Evolutionary conservation across 1,140 invertebrate genomes (phyloP).

Genomic region (Papilio helenus): DNA sequence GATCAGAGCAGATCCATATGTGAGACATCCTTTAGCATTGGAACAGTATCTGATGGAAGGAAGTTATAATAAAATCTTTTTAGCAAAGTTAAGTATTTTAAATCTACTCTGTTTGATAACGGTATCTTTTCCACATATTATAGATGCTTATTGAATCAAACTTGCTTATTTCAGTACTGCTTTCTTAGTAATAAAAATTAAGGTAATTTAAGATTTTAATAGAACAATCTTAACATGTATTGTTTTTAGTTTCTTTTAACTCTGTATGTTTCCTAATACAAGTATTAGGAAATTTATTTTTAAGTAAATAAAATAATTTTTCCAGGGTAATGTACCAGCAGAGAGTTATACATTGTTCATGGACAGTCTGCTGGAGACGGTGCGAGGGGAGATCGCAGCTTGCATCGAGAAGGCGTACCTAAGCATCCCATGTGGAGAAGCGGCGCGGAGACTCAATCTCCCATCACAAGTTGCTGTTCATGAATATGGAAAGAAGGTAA

Average conservation of each 20-base stretch:
- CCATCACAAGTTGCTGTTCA: constrained; percentile 89
- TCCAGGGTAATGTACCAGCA: constrained; percentile 96
- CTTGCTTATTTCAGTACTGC: too few species aligned
- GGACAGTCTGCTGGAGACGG: constrained; percentile 97
- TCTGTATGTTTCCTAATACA: too few species aligned
- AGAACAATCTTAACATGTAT: too few species aligned
- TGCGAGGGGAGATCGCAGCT: constrained; percentile 97
- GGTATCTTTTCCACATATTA: too few species aligned
- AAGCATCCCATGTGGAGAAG: constrained; percentile 93
- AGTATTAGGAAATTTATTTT: too few species aligned
- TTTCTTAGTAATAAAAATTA: too few species aligned
- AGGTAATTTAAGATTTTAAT: too few species aligned
- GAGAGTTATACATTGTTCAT: constrained; percentile 98
- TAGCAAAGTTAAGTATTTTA: constrained; percentile 79
- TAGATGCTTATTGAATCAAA: too few species aligned
- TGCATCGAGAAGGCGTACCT: constrained; percentile 99
- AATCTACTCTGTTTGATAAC: too few species aligned
- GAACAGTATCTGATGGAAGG: constrained; percentile 99
- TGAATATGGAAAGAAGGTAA: constrained; percentile 91
- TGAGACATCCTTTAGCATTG: constrained; percentile 96
- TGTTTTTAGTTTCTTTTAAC: too few species aligned
- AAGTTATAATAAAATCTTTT: constrained; percentile 96
- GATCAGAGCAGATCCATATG: constrained; percentile 97
- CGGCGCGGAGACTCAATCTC: constrained; percentile 95
- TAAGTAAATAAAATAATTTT: constrained; percentile 16